Evolutionary conservation across 2,797 vertebrate genomes (phyloP).

Genomic region (Pangasius djambal): DNA sequence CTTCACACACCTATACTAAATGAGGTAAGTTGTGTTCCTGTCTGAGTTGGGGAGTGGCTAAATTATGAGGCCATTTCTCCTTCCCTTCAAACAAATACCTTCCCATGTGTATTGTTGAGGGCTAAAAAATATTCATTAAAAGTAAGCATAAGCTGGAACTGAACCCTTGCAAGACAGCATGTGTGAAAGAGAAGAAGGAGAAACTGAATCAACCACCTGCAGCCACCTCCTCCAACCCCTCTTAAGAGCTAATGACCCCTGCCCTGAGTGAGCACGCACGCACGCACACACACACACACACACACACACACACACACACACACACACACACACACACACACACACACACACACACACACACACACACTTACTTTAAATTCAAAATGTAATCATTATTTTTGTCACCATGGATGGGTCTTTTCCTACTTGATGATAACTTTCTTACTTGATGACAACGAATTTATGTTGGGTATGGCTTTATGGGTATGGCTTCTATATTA

Average conservation of each 20-base stretch:
- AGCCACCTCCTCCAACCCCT: slow-evolving; percentile 41
- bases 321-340: slow-evolving; percentile 45
- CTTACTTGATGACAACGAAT: background rate
- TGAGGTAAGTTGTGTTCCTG: slow-evolving; percentile 35
- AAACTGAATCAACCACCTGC: slow-evolving; percentile 52
- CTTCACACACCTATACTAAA: slow-evolving; percentile 29
- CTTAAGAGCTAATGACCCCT: slow-evolving; percentile 44
- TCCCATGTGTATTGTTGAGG: slow-evolving; percentile 39
- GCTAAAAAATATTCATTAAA: slow-evolving; percentile 53
- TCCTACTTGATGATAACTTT: background rate
- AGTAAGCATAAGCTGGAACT: slow-evolving; percentile 39
- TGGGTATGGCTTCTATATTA: background rate
- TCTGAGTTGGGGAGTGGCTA: slow-evolving; percentile 28
- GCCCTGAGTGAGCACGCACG: background rate
- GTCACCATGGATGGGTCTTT: background rate
- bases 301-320: slow-evolving; percentile 26
- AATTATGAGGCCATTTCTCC: slow-evolving; percentile 49
- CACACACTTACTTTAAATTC: background rate
- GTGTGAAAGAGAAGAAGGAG: slow-evolving; percentile 42
- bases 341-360: background rate
- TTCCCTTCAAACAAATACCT: slow-evolving; percentile 36
- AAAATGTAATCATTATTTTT: slow-evolving; percentile 9
- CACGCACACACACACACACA: slow-evolving; percentile 33
- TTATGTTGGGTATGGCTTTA: background rate
- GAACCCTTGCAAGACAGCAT: slow-evolving; percentile 24